These are phyloP conservation scores for Apostichopus japonicus DNA, from an alignment of 35 echinoderm and acorn worm species.

Conservation along the genomic window DNA sequence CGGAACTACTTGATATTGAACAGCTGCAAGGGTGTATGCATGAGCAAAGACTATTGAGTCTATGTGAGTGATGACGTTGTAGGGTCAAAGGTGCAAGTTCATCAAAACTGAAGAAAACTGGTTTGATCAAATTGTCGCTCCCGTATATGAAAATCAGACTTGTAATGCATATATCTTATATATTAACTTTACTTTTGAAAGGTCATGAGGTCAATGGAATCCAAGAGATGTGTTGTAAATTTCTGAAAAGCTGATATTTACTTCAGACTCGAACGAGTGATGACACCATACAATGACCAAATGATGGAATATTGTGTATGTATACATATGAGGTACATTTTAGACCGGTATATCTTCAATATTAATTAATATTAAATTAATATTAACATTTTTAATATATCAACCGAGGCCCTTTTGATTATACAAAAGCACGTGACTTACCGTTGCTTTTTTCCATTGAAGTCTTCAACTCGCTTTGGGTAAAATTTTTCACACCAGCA, in stretches of 20 bases:
- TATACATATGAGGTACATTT: neutral
- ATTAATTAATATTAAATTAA: neutral
- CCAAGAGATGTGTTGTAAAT: too few relatives aligned
- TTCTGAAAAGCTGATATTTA: neutral
- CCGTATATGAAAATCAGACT: too few relatives aligned
- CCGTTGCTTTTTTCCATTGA: neutral
- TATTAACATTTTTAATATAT: neutral
- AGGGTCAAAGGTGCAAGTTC: too few relatives aligned
- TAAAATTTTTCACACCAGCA: neutral
- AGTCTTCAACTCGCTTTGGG: neutral
- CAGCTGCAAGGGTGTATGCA: too few relatives aligned
- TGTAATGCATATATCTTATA: too few relatives aligned
- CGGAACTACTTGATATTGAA: too few relatives aligned
- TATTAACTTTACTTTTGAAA: too few relatives aligned
- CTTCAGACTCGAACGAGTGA: neutral
- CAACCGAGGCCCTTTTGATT: neutral
- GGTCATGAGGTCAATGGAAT: too few relatives aligned
- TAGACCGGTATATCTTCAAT: neutral
- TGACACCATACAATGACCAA: neutral
- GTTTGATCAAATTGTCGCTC: too few relatives aligned
- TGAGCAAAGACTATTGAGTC: too few relatives aligned
- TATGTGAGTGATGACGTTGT: too few relatives aligned
- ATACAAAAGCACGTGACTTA: neutral
- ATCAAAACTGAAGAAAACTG: too few relatives aligned
- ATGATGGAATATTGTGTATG: neutral